phyloP scores from a whole-genome alignment of 2,888 invertebrate species.

The Drosophila histrio region DNA sequence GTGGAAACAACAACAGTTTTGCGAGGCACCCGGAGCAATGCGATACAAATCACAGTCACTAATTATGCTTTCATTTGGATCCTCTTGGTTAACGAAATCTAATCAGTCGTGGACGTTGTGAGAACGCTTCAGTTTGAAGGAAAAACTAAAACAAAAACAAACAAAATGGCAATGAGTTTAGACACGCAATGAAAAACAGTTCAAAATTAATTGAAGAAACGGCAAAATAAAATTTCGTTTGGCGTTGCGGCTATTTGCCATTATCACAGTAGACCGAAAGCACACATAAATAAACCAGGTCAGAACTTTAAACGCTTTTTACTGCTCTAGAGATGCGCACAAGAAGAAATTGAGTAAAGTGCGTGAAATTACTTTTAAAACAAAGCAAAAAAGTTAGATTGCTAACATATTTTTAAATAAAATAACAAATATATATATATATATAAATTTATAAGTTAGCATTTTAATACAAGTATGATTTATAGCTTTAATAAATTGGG shows the following conservation, averaged over 20 bases:
- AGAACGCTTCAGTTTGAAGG: neutral
- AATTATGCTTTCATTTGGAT: slow-evolving; percentile 69
- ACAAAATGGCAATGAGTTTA: slow-evolving; percentile 37
- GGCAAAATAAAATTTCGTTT: slow-evolving; percentile 1
- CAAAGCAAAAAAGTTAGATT: neutral
- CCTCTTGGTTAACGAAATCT: slow-evolving; percentile 45
- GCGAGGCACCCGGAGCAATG: slow-evolving; percentile 9
- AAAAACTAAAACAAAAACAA: slow-evolving; percentile 27
- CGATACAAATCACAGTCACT: slow-evolving; percentile 76
- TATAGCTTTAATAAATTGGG: no score
- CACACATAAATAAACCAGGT: slow-evolving; percentile 58
- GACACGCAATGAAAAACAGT: slow-evolving; percentile 44
- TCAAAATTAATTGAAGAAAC: slow-evolving; percentile 9
- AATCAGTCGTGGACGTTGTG: slow-evolving; percentile 39
- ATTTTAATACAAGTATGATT: no score
- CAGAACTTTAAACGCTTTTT: slow-evolving; percentile 47
- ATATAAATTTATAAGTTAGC: no score
- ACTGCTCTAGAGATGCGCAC: slow-evolving; percentile 28
- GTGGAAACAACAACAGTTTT: slow-evolving; percentile 20
- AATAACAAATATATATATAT: no score
- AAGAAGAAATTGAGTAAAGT: slow-evolving; percentile 17
- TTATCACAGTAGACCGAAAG: slow-evolving; percentile 41
- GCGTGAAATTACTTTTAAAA: neutral
- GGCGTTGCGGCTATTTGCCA: slow-evolving; percentile 27
- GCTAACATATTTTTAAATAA: neutral